Evolutionary conservation across 2,797 vertebrate genomes (phyloP), one percentile per base, ranked within the genome.

Genomic region (Tapirus indicus): DNA sequence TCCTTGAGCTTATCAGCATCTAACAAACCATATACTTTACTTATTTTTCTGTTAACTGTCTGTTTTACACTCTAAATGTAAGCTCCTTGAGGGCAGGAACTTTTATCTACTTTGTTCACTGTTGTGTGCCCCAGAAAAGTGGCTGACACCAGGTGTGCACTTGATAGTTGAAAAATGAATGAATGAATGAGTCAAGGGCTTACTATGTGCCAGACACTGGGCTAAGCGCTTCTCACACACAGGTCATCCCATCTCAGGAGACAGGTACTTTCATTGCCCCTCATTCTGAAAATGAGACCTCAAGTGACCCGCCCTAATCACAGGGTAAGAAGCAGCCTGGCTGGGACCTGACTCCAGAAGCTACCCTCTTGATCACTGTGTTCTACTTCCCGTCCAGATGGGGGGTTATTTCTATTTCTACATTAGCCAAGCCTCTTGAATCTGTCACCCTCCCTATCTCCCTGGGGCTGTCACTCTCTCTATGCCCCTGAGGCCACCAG

Each of bases 371-470:
- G 58, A 94, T 93, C 82, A 68, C 94, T 80, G 8, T 60, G 78
- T 41, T 94, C 69, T 77, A 80, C 47, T 95, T 95, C 94, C 83
- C 93, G 82, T 96, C 77, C 85, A 83, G 94, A 54, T 62, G 16
- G 71, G 47, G 44, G 32, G 91, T 29, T 78, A 82, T 80, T 93
- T 95, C 94, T 94, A 86, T 89, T 60, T 96, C 95, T 52, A 35
- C 56, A 60, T 92, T 93, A 86, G 75, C 89, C 52, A 95, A 88
- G 47, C 58, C 96, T 97, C 94, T 86, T 38, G 49, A 92, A 66
- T 93, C 88, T 91, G 66, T 80, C 77, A 56, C 54, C 95, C 64
- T 92, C 66, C 79, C 64, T 79, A 38, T 80, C 58, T 54, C 88
- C 75, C 69, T 58, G 23, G 52, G 84, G 74, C 84, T 80, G 75